phyloP scores from a whole-genome alignment of 1,140 invertebrate species.

The Pantala flavescens region DNA sequence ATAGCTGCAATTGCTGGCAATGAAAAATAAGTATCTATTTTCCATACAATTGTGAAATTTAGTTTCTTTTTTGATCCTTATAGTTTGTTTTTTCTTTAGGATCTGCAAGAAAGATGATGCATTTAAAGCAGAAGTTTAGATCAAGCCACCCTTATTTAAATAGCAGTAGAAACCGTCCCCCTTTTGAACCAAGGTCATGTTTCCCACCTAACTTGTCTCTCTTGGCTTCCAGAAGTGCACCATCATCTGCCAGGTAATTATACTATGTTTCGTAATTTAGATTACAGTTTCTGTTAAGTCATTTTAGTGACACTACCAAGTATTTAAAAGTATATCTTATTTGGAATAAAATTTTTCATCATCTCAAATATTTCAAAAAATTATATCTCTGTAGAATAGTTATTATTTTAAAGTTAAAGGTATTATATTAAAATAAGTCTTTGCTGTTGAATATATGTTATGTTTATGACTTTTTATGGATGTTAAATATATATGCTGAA shows the following conservation, averaged over 20 bases:
- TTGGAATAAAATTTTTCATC: too few relatives aligned
- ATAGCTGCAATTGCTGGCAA: too few relatives aligned
- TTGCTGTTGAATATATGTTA: too few relatives aligned
- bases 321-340: too few relatives aligned
- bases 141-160: not conserved
- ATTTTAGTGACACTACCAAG: too few relatives aligned
- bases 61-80: too few relatives aligned
- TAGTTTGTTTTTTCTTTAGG: not conserved
- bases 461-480: too few relatives aligned
- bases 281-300: not conserved
- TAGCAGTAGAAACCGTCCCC: not conserved
- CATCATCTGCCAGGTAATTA: not conserved
- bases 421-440: too few relatives aligned
- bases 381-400: not conserved
- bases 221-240: not conserved
- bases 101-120: not conserved
- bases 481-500: too few relatives aligned
- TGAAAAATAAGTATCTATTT: too few relatives aligned
- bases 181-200: not conserved
- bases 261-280: not conserved
- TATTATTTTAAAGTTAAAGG: not conserved
- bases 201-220: not conserved
- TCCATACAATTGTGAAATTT: too few relatives aligned
- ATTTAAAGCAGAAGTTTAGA: not conserved
- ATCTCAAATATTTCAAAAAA: not conserved